A percentile compares a stretch with the other conserved stretches of the same genome.
phyloP scores from a whole-genome alignment of 2,888 invertebrate genomes.

The Phortica okadai region DNA sequence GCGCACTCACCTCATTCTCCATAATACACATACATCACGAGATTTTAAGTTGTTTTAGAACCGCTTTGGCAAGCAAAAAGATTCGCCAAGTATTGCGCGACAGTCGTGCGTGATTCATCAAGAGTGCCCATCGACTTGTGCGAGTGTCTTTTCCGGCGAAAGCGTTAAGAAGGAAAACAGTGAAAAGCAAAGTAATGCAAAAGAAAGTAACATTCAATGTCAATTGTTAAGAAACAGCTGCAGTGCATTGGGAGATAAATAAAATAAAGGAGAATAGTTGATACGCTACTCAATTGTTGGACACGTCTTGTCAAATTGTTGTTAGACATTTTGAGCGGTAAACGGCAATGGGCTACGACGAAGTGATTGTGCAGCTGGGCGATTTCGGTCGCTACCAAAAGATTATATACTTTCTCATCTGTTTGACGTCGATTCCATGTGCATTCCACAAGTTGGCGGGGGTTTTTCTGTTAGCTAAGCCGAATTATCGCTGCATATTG shows the following conservation, averaged over 20 bases:
- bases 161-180: neutral
- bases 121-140: neutral
- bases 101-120: neutral
- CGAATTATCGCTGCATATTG: slow-evolving; percentile 81
- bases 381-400: slow-evolving; percentile 85
- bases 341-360: slow-evolving; percentile 82
- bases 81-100: neutral
- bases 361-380: slow-evolving; percentile 82
- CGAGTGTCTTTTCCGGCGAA: neutral
- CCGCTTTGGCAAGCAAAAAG: neutral
- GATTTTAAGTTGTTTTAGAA: neutral
- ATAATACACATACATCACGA: neutral
- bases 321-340: neutral
- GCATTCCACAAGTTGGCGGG: slow-evolving; percentile 86
- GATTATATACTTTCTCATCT: slow-evolving; percentile 82
- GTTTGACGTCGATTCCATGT: slow-evolving; percentile 84
- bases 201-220: slow-evolving; percentile 33
- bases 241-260: neutral
- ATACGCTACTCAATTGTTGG: neutral
- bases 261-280: neutral
- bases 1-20: neutral
- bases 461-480: slow-evolving; percentile 83
- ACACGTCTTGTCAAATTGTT: neutral
- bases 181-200: neutral
- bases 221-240: slow-evolving; percentile 15